A percentile compares a stretch with the other conserved stretches of the same genome.
These are phyloP conservation scores for Zygothrica quintamaculata DNA, from an alignment of 2,888 invertebrate genomes.

Conservation along the genomic window DNA sequence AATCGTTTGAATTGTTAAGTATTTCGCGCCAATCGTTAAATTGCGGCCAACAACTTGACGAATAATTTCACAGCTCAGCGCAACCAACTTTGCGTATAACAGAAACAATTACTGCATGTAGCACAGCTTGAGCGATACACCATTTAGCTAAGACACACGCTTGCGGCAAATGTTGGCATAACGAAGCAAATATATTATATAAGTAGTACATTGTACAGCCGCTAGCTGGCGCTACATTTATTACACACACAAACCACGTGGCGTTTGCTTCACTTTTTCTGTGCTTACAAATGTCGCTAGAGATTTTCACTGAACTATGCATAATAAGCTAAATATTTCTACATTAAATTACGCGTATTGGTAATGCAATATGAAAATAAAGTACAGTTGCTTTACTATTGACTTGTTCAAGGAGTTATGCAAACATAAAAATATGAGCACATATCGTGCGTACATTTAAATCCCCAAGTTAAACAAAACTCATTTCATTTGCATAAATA, in stretches of 20 bases:
- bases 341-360: neutral
- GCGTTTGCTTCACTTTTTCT: neutral
- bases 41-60: constrained; percentile 2
- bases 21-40: constrained; percentile 1
- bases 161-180: fast-evolving
- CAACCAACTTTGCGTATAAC: constrained; percentile 25
- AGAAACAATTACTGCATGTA: too few relatives aligned
- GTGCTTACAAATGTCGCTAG: constrained; percentile 37
- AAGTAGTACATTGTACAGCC: fast-evolving
- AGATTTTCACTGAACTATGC: constrained; percentile 1
- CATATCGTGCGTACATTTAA: constrained; percentile 15
- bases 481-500: constrained; percentile 59
- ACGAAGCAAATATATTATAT: neutral
- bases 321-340: neutral
- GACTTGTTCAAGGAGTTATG: neutral
- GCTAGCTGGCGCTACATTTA: constrained; percentile 28
- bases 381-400: neutral
- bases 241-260: constrained; percentile 2
- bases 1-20: constrained; percentile 4
- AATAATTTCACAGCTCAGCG: neutral
- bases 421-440: constrained; percentile 21
- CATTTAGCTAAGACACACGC: neutral
- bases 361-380: constrained; percentile 9
- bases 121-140: too few relatives aligned
- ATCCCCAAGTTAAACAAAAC: constrained; percentile 54